Base-by-base conservation (phyloP, 2,888 invertebrate genomes). In the Drosophila rubida region DNA sequence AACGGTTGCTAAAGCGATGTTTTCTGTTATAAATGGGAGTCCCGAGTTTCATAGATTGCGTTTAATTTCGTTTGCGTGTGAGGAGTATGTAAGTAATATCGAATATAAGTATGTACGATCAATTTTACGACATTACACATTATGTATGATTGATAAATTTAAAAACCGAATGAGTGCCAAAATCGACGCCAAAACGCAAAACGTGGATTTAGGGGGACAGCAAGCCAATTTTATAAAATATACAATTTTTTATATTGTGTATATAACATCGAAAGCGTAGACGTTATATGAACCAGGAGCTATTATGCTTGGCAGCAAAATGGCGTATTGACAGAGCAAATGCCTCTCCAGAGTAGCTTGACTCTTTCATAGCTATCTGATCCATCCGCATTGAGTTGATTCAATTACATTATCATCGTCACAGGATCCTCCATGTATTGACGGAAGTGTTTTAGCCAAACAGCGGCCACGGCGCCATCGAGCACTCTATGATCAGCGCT, bases 401-500 rank as follows among this genome's bases (percentile, higher is more conserved):
- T 30, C 35, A 37, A 88, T 93, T 95, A 99, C 88, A 99, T 94
- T 75, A 99, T 95, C 96, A 99, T 99, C 72, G 96, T 95, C 78
- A 96, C 95, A 23, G 99, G 99, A 90, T 98, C 96, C 92, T 99
- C 98, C 76, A 99, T 93, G 90, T 95, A 95, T 68, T 95, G 95
- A 84, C 95, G 96, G 93, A 99, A 98, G 53, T 95, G 96, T 87
- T 96, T 94, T 89, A 99, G 94, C 98, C 98, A 99, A 90, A 96
- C 95, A 2, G 99, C 99, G 57, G 98, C 99, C 4, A 99, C 96
- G 78, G 99, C 99, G 49, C 99, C 99, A 92, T 99, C 99, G 6
- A 99, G 97, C 22, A 98, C 97, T 87, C 99, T 94, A 92, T 99
- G 99, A 93, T 99, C 99, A 87, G 97, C 97, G 79, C 99, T 98